Percentiles rank a stretch among this genome's conserved stretches.
These are phyloP conservation scores for Megalops atlanticus DNA, from an alignment of 2,113 vertebrate genomes.

Conservation along the genomic window DNA sequence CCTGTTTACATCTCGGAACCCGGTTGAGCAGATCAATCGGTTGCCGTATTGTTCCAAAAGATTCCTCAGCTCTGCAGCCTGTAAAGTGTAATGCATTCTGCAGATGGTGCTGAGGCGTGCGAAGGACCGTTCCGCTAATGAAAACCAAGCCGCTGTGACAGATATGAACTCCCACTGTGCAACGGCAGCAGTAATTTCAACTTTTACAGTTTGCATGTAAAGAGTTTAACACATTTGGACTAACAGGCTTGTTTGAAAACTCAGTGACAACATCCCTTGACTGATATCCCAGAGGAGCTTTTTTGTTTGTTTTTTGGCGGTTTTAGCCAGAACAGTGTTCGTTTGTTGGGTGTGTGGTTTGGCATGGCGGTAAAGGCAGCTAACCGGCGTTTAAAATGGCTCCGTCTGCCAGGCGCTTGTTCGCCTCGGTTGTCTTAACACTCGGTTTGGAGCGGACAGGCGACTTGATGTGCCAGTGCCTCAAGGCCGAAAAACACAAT, in stretches of 20 bases:
- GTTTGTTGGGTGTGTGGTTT: too few relatives aligned
- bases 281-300: too few relatives aligned
- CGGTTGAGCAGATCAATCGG: neutral
- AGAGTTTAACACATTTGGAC: neutral
- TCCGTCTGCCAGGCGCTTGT: too few relatives aligned
- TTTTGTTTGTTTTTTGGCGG: too few relatives aligned
- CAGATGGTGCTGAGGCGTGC: neutral
- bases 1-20: neutral
- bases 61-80: neutral
- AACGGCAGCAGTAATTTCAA: too few relatives aligned
- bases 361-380: too few relatives aligned
- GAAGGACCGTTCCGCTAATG: neutral
- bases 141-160: neutral
- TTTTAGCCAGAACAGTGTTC: too few relatives aligned
- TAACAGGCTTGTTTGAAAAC: slow-evolving; percentile 1
- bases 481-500: too few relatives aligned
- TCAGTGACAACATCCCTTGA: neutral
- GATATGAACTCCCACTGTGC: neutral
- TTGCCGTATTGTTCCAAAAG: neutral
- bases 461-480: too few relatives aligned
- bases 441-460: too few relatives aligned
- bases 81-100: neutral
- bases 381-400: too few relatives aligned
- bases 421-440: too few relatives aligned
- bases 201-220: neutral